Conservation (phyloP, 2,113 vertebrate species). For the Eulacestoma nigropectus region DNA sequence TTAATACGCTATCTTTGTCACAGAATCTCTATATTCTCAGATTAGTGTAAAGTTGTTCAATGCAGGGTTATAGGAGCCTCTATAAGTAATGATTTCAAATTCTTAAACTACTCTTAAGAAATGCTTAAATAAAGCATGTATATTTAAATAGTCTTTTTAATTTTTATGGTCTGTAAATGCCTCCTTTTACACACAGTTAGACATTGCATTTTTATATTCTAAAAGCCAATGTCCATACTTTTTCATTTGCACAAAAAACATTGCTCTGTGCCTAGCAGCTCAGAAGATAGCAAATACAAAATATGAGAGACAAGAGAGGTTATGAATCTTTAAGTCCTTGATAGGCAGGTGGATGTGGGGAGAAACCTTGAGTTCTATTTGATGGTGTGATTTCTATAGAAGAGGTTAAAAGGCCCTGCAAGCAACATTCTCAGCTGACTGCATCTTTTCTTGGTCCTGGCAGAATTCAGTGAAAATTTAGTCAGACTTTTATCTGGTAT, state of each 20-base stretch:
- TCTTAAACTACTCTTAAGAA: neutral
- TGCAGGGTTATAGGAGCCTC: neutral
- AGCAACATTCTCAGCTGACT: neutral
- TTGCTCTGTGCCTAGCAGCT: neutral
- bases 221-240: neutral
- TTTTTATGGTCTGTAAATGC: neutral
- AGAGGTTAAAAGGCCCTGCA: neutral
- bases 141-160: neutral
- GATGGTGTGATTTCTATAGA: neutral
- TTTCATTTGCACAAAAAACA: neutral
- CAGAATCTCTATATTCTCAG: neutral
- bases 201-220: neutral
- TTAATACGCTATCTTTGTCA: neutral
- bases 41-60: neutral
- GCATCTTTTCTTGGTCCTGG: neutral
- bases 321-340: neutral
- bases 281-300: neutral
- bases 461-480: neutral
- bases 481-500: neutral
- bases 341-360: neutral
- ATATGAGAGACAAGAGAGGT: neutral
- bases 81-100: neutral
- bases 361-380: neutral
- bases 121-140: neutral
- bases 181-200: neutral